Base-by-base conservation (phyloP, 2,113 vertebrate species). In the Thunnus thynnus region DNA sequence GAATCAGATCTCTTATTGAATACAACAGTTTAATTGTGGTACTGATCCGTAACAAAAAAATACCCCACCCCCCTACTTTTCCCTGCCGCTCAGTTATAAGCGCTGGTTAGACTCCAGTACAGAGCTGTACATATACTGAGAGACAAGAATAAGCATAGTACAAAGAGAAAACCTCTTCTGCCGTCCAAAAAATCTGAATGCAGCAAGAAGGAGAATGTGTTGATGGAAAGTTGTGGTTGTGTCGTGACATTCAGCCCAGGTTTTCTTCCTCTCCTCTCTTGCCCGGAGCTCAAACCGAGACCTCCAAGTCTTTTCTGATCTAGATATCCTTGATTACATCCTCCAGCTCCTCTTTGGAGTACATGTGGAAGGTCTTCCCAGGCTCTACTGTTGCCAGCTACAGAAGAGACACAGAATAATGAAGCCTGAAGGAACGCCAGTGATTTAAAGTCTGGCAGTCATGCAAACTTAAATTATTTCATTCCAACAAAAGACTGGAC, bases 271-370 rank as follows among this genome's bases (percentile, higher is more conserved):
- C 56, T 69, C 52, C 57, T 71, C 68, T 72, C 7, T 56, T 77
- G 76, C 72, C 62, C 61, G 84, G 65, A 89, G 66, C 67, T 67
- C 60, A 61, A 78, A 80, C 58, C 17, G 61, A 72, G 60, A 79
- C 56, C 56, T 36, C 9, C 36, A 77, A 80, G 77, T 76, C 46
- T 67, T 36, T 79, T 67, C 62, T 57, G 25, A 61, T 94, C 95
- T 95, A 99, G 92, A 99, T 99, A 89, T 99, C 98, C 92, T 99
- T 99, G 93, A 99, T 99, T 76, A 98, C 98, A 41, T 99, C 98
- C 84, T 99, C 98, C 17, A 99, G 97, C 91, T 99, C 98, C 88
- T 99, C 98, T 94, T 99, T 99, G 32, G 97, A 96, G 94, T 96
- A 99, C 98, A 99, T 99, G 94, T 99, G 98, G 95, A 99, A 99